phyloP scores from a whole-genome alignment of 2,888 invertebrate species.

The Yponomeuta malinellus region DNA sequence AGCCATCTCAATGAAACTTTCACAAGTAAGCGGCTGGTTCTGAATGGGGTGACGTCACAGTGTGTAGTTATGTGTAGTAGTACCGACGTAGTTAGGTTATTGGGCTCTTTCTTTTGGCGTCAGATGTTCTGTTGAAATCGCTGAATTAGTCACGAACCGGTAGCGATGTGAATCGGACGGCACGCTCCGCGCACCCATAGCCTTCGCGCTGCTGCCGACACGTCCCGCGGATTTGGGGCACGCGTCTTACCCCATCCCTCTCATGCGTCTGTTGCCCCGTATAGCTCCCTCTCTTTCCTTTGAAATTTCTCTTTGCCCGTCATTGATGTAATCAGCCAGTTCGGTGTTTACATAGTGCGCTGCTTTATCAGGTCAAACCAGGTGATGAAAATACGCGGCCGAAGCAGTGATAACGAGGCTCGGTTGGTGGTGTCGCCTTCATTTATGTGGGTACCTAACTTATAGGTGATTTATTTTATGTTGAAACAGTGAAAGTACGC shows the following conservation, averaged over 20 bases:
- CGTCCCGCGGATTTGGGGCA: slow-evolving; percentile 62
- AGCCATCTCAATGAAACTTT: slow-evolving; percentile 43
- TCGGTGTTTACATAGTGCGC: slow-evolving; percentile 59
- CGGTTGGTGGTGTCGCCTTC: slow-evolving; percentile 13
- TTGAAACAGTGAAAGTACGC: neutral
- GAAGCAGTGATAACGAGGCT: slow-evolving; percentile 21
- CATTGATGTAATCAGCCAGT: slow-evolving; percentile 52
- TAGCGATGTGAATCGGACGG: slow-evolving; percentile 73
- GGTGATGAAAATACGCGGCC: slow-evolving; percentile 34
- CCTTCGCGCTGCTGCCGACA: slow-evolving; percentile 43
- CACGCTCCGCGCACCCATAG: slow-evolving; percentile 38
- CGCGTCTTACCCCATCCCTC: slow-evolving; percentile 37
- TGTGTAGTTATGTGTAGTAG: slow-evolving; percentile 31
- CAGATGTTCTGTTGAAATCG: slow-evolving; percentile 49
- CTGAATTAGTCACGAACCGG: slow-evolving; percentile 66
- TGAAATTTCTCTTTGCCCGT: slow-evolving; percentile 34
- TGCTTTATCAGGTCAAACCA: slow-evolving; percentile 22
- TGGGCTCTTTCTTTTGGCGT: slow-evolving; percentile 64
- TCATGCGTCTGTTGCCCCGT: neutral
- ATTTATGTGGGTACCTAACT: slow-evolving; percentile 20
- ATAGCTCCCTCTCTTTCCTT: slow-evolving; percentile 38
- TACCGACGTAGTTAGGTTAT: slow-evolving; percentile 36
- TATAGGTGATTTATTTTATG: neutral
- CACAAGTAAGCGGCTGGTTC: slow-evolving; percentile 33
- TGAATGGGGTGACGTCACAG: slow-evolving; percentile 69